Percentiles rank a stretch among this genome's conserved stretches.
Evolutionary conservation across 2,888 invertebrate genomes (phyloP).

Genomic region (Agrotis exclamationis): DNA sequence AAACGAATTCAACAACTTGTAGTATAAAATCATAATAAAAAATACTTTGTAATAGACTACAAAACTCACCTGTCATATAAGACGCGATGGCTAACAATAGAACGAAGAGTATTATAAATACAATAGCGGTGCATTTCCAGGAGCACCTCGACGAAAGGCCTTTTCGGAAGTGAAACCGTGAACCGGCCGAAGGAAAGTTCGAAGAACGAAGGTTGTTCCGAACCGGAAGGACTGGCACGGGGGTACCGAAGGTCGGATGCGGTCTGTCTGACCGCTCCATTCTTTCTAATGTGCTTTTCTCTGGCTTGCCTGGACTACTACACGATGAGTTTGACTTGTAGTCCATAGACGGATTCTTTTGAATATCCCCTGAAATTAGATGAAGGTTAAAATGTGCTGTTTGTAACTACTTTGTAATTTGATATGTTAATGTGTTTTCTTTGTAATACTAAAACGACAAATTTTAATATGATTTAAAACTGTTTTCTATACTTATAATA

Average conservation of each 20-base stretch:
- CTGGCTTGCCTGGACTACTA: slow-evolving; percentile 94
- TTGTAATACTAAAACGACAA: background rate
- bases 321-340: slow-evolving; percentile 97
- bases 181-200: slow-evolving; percentile 93
- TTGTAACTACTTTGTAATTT: background rate
- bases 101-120: slow-evolving; percentile 96
- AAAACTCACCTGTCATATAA: slow-evolving; percentile 95
- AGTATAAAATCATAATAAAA: background rate
- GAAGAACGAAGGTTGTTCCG: slow-evolving; percentile 94
- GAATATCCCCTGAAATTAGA: slow-evolving; percentile 93
- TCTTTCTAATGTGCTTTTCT: slow-evolving; percentile 89
- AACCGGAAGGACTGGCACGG: slow-evolving; percentile 95
- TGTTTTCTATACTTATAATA: too few species aligned
- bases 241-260: slow-evolving; percentile 92
- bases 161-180: slow-evolving; percentile 97
- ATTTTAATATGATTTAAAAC: background rate
- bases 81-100: slow-evolving; percentile 95
- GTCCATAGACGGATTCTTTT: slow-evolving; percentile 97
- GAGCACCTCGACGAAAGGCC: slow-evolving; percentile 96
- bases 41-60: slow-evolving; percentile 59
- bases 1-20: background rate
- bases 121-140: slow-evolving; percentile 98
- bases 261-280: slow-evolving; percentile 92
- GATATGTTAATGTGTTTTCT: background rate
- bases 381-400: slow-evolving; percentile 15